A percentile compares a stretch with the other conserved stretches of the same genome.
Conservation (phyloP, 2,113 vertebrate species). For the Emberiza fucata region DNA sequence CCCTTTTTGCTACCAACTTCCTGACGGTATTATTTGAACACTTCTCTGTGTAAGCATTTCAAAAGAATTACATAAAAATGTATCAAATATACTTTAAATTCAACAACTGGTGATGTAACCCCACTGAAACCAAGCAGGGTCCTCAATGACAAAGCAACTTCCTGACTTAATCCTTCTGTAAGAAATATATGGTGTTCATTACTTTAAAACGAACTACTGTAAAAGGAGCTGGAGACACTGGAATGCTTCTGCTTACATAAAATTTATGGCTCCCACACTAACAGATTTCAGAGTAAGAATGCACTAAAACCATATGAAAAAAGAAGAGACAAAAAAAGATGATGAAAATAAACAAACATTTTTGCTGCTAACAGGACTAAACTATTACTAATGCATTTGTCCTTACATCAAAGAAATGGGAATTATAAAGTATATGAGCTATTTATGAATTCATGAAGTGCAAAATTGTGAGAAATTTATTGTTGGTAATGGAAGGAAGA, state of each 20-base stretch:
- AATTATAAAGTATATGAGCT: not conserved
- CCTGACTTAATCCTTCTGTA: not conserved
- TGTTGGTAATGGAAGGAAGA: not conserved
- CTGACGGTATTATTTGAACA: not conserved
- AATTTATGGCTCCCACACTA: not conserved
- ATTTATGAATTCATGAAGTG: not conserved
- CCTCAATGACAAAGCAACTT: not conserved
- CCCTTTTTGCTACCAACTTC: not conserved
- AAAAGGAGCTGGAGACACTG: not conserved
- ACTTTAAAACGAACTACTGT: not conserved
- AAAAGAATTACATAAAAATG: not conserved
- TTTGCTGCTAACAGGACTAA: not conserved
- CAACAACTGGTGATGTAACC: not conserved
- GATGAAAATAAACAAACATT: fast-evolving
- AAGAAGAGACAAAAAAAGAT: not conserved
- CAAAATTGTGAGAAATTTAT: not conserved
- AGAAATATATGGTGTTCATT: not conserved
- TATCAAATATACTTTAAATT: not conserved
- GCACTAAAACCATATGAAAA: not conserved
- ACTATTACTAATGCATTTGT: not conserved
- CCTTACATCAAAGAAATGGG: not conserved
- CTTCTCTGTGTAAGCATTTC: not conserved
- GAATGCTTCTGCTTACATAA: not conserved
- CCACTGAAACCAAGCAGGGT: not conserved
- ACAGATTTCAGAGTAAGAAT: not conserved